Conservation (phyloP, 2,888 invertebrate genomes). For the Masnerella sp. region DNA sequence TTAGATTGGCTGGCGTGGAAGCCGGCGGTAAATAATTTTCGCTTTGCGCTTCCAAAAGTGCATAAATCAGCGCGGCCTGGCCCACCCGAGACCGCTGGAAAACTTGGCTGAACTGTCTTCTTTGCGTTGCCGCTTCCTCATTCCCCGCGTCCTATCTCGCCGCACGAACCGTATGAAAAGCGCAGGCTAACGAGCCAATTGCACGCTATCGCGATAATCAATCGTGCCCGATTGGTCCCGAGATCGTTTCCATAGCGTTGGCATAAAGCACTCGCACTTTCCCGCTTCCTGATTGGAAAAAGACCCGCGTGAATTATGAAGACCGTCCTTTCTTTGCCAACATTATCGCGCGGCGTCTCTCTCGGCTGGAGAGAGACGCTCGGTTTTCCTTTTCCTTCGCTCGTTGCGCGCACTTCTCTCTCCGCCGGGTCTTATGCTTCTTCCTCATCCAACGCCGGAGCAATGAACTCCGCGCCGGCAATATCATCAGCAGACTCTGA, state of each 20-base stretch:
- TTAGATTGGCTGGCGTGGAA: neutral
- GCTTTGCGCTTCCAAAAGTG: neutral
- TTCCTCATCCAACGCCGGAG: slow-evolving; percentile 68
- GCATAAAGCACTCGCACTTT: slow-evolving; percentile 48
- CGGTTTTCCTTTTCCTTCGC: slow-evolving; percentile 41
- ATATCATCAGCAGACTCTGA: slow-evolving; percentile 74
- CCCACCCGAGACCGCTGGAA: slow-evolving; percentile 18
- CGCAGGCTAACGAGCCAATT: slow-evolving; percentile 46
- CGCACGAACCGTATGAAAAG: slow-evolving; percentile 38
- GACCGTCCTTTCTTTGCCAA: slow-evolving; percentile 44
- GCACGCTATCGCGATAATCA: slow-evolving; percentile 54
- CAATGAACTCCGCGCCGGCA: slow-evolving; percentile 75
- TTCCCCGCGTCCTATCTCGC: slow-evolving; percentile 27
- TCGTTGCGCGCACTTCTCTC: slow-evolving; percentile 17
- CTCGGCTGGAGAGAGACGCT: too few species aligned
- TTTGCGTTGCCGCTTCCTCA: slow-evolving; percentile 41
- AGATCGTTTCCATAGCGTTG: slow-evolving; percentile 48
- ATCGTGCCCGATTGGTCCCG: slow-evolving; percentile 42
- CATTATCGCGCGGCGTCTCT: slow-evolving; percentile 35
- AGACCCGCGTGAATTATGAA: slow-evolving; percentile 70
- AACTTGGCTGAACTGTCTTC: slow-evolving; percentile 16
- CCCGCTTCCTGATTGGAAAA: slow-evolving; percentile 55
- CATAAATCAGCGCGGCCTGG: slow-evolving; percentile 31
- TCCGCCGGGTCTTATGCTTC: slow-evolving; percentile 25
- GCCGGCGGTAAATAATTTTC: slow-evolving; percentile 29